These are phyloP conservation scores for Phortica okadai DNA, from an alignment of 2,888 invertebrate species.

Conservation along the genomic window DNA sequence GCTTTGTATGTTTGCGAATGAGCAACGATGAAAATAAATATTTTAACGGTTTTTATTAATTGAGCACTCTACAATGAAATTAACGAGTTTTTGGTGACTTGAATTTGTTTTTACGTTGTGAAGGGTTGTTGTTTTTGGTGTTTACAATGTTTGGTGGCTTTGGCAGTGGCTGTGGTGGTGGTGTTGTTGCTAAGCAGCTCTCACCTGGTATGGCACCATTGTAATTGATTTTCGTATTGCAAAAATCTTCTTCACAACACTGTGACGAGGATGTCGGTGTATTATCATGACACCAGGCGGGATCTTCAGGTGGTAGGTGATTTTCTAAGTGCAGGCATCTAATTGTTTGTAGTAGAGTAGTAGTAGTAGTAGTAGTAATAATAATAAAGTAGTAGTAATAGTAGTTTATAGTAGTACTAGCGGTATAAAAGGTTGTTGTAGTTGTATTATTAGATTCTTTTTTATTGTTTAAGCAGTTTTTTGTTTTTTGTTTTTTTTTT, in stretches of 20 bases:
- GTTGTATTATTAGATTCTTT: conserved; percentile 34
- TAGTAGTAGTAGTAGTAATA: conserved; percentile 48
- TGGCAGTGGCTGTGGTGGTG: conserved; percentile 23
- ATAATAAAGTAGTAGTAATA: conserved; percentile 42
- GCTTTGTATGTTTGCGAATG: background rate
- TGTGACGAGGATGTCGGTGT: conserved; percentile 68
- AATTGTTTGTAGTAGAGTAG: conserved; percentile 45
- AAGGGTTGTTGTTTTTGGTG: background rate
- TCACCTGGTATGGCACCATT: conserved; percentile 74
- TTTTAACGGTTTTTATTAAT: background rate
- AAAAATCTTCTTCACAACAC: conserved; percentile 84
- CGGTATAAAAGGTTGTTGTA: background rate
- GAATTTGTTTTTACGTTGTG: background rate
- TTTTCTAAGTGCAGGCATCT: conserved; percentile 81
- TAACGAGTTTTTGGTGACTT: too few species aligned
- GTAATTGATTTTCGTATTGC: conserved; percentile 80
- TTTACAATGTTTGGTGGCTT: conserved; percentile 21
- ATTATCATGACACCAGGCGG: conserved; percentile 80
- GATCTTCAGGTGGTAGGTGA: conserved; percentile 80
- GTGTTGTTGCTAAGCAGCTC: conserved; percentile 50
- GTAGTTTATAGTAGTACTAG: conserved; percentile 26
- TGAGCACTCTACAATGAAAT: background rate
- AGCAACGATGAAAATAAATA: background rate
- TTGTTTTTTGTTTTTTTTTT: background rate
- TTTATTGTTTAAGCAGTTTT: conserved; percentile 18